Evolutionary conservation across 2,888 invertebrate species (phyloP), one percentile per base, ranked within the genome.

Genomic region (Drosophila mimica): DNA sequence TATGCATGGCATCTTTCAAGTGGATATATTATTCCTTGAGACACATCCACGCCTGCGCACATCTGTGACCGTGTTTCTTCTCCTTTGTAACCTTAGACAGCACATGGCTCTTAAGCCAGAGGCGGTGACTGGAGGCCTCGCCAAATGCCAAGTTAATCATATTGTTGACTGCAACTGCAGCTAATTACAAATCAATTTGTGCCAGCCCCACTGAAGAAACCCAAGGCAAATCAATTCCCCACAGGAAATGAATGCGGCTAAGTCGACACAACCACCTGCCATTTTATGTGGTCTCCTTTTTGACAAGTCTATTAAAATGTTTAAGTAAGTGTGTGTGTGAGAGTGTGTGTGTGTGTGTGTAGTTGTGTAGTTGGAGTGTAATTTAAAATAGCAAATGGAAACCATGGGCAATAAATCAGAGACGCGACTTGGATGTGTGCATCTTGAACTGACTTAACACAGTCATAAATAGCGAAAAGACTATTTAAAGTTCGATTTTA

Each of bases 161-260:
- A 78, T 67, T 80, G 90, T 85, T 82, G 86, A 82, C 87, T 83
- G 84, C 84, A 76, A 83, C 90, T 90, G 89, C 81, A 90, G 85
- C 91, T 92, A 92, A 92, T 92, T 91, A 91, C 85, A 91, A 92
- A 91, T 92, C 91, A 92, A 92, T 92, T 92, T 88, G 91, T 90
- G 59, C 30, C 81, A 85, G 90, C 86, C 79, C 82, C 79, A 60
- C 40, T n/a, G 61, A 75, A 76, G 38, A 57, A 60, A 69, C 33
- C 43, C 43, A 70, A 57, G 58, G 30, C 62, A 51, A 53, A 20
- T 15, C 70, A 82, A 82, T 79, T 84, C 82, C 85, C 85, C 67
- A 79, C 82, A 82, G 82, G 82, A 72, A 76, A 57, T 63, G 62
- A 60, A 25, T 66, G 87, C 60, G 59, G 66, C 49, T 49, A 61